Base-by-base conservation (phyloP, 1,140 invertebrate genomes). In the Euglossa dilemma region DNA sequence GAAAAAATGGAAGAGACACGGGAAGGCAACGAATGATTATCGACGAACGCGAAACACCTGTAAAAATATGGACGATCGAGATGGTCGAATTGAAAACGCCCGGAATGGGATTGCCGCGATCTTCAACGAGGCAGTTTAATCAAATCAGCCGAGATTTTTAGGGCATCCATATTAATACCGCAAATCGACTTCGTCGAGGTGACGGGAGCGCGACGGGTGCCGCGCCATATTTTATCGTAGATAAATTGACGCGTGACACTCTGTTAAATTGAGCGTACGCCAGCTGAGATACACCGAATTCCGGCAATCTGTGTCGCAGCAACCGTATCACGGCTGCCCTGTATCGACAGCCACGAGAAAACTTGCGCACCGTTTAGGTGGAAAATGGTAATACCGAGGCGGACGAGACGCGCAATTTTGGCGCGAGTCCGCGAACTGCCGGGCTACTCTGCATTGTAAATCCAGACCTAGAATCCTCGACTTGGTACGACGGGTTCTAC, bases 401-500 rank as follows among this genome's bases (percentile, higher is more conserved):
- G 50, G 50, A 36, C 43, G 28, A 50, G 61, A 79, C 61, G 71
- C 45, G 63, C 23, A 54, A 43, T 59, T 66, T 75, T 80, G 47
- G 25, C 43, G 14, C 2, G 47, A 28, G 57, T 43, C 25, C 69
- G 54, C 52, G 54, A 28, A n/a, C n/a, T 77, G 52, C 28, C 79
- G 57, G 36, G 57, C 28, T 69, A 28, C 23, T 87, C 75, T 88
- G 82, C 86, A 87, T 87, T 88, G 85, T 87, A 88, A 77, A 88
- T 88, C 18, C 25, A 50, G 72, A 45, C 66, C 70, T 52, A 45
- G 63, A 28, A 23, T 80, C 45, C 47, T 57, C 52, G 20, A 36
- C 36, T 28, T 57, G 36, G 67, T 50, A 71, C 25, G 63, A 57
- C 57, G 12, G 45, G 2, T 43, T 18, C 36, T 23, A 18, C 14